Base-by-base conservation (phyloP, 2,797 vertebrate species). In the Gallinago nigripennis region DNA sequence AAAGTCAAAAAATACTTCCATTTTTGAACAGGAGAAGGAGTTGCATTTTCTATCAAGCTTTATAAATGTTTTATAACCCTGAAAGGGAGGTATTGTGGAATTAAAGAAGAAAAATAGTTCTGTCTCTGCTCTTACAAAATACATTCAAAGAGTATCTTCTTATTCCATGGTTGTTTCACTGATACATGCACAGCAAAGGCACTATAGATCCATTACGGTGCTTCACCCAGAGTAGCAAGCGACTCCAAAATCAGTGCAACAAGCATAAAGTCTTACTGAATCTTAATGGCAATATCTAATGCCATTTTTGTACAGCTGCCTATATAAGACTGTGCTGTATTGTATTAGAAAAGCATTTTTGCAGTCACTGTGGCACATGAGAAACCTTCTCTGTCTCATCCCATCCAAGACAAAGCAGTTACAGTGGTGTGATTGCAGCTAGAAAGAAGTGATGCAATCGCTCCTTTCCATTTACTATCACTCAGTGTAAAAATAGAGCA, bases 181-280 rank as follows among this genome's bases (percentile, higher is more conserved):
- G 16, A 9, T 21, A 16, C 2, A 1, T 9, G 46, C 8, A 6
- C 41, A 61, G 63, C 60, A 43, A 16, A 25, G 31, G 51, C 16
- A 30, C 24, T 1, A 18, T 1, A 7, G 50, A 39, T 56, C 3
- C 30, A 4, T 37, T 9, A 61, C 35, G 53, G 18, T 16, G 35
- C 37, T 33, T 63, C 31, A 5, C 20, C 35, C 35, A 7, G 33
- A 16, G 28, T 28, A 84, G 31, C 57, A 18, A 66, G 15, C 8
- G 46, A 0, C 43, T 37, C n/a, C 0, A 17, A 46, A 3, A 31
- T 28, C 5, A 18, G 20, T 17, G 4, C 15, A 17, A n/a, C 0
- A 9, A 31, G 23, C 31, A 2, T 31, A 12, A 21, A 48, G 24
- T 30, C 31, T 11, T 27, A 10, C 50, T 23, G 54, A 63, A 58